Percentiles rank a stretch among this genome's conserved stretches.
Evolutionary conservation across 2,888 invertebrate genomes (phyloP).

Genomic region (Harpalus rubripes): DNA sequence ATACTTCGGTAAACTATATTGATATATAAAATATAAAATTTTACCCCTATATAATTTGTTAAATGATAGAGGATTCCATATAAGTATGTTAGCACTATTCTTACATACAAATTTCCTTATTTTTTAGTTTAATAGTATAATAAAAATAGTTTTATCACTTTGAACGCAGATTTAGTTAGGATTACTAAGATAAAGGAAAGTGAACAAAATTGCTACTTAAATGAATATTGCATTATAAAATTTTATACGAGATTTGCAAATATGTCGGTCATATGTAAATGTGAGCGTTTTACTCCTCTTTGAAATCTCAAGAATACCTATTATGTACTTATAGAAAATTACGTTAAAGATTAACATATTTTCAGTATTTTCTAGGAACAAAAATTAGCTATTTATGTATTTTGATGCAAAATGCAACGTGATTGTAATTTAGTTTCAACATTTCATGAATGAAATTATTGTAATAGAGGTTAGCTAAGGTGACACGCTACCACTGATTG

Average conservation of each 20-base stretch:
- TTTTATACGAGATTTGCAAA: not conserved
- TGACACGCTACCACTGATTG: no score
- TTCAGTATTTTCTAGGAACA: no score
- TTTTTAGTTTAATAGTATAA: not conserved
- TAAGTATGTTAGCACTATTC: not conserved
- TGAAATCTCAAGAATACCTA: no score
- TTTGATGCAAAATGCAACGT: no score
- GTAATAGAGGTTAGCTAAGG: no score
- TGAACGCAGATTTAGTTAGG: not conserved
- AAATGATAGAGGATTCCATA: not conserved
- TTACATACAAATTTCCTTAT: not conserved
- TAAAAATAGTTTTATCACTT: not conserved
- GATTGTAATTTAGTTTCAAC: no score
- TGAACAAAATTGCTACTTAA: not conserved
- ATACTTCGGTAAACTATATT: not conserved
- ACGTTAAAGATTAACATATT: no score
- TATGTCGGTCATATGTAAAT: not conserved
- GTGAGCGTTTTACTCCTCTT: no score
- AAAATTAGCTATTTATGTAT: no score
- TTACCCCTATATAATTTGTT: not conserved
- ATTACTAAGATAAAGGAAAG: not conserved
- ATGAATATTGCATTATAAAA: not conserved
- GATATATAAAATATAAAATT: not conserved
- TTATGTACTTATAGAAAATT: no score
- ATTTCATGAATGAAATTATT: no score